A percentile compares a stretch with the other conserved stretches of the same genome.
Evolutionary conservation across 1,140 invertebrate genomes (phyloP).

Genomic region (Temnothorax nylanderi): DNA sequence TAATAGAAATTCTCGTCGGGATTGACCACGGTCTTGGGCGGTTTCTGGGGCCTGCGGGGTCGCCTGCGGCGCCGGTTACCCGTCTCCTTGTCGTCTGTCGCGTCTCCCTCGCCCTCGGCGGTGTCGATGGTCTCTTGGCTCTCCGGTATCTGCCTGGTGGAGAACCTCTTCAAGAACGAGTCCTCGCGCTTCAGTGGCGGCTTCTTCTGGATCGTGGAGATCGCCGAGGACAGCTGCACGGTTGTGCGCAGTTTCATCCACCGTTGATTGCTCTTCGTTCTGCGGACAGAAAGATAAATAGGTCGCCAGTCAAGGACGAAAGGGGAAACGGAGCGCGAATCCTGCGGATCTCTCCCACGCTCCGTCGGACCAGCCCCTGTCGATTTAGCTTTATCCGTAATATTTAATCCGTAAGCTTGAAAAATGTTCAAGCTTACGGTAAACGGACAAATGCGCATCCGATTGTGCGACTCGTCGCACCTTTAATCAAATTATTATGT

Average conservation of each 20-base stretch:
- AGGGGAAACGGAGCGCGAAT: not conserved
- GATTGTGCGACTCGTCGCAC: not conserved
- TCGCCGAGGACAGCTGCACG: conserved; percentile 95
- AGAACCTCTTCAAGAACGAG: conserved; percentile 97
- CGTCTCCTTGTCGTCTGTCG: conserved; percentile 86
- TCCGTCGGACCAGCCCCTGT: not conserved
- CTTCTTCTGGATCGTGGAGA: conserved; percentile 89
- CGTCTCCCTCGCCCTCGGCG: conserved; percentile 88
- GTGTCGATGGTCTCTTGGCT: conserved; percentile 91
- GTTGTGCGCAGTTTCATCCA: conserved; percentile 98
- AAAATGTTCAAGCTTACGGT: not conserved
- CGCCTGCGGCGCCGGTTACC: conserved; percentile 87
- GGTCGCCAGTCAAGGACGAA: conserved; percentile 53
- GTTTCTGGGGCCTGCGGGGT: conserved; percentile 88
- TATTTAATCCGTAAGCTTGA: not conserved
- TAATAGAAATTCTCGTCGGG: conserved; percentile 98
- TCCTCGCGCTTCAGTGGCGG: conserved; percentile 96
- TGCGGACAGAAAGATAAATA: conserved; percentile 81
- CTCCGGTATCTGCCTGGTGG: conserved; percentile 95
- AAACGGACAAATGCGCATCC: not conserved
- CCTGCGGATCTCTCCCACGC: not conserved
- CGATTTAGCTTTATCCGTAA: not conserved
- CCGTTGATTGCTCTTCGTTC: conserved; percentile 95
- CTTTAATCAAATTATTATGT: not conserved
- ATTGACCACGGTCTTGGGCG: conserved; percentile 95